These are phyloP conservation scores for Ericerus pela DNA, from an alignment of 1,140 invertebrate genomes.

Conservation along the genomic window DNA sequence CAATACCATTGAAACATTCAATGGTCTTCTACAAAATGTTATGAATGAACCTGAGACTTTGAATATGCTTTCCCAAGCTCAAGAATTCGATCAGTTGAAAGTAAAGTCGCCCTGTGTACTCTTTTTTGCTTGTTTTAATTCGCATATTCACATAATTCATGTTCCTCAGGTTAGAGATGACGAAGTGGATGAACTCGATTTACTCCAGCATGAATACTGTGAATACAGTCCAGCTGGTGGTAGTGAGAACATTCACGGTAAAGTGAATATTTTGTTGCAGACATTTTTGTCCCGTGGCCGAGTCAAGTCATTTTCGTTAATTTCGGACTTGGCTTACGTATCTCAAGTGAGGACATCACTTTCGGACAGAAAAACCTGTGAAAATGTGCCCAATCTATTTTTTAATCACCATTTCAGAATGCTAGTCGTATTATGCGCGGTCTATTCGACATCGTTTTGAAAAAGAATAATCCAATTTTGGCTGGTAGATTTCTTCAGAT, in stretches of 20 bases:
- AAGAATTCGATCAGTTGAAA: slow-evolving; percentile 94
- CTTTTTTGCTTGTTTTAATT: slow-evolving; percentile 14
- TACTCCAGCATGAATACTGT: slow-evolving; percentile 52
- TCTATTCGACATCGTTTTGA: slow-evolving; percentile 83
- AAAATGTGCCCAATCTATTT: no score
- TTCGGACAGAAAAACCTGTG: no score
- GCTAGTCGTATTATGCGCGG: slow-evolving; percentile 76
- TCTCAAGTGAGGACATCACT: slow-evolving; percentile 49
- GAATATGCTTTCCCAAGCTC: slow-evolving; percentile 71
- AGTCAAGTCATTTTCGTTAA: slow-evolving; percentile 74
- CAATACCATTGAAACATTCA: slow-evolving; percentile 85
- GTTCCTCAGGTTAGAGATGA: slow-evolving; percentile 69
- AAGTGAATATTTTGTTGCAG: slow-evolving; percentile 95
- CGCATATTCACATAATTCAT: slow-evolving; percentile 6
- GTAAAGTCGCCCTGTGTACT: slow-evolving; percentile 33
- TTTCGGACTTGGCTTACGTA: slow-evolving; percentile 86
- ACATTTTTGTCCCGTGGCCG: slow-evolving; percentile 66
- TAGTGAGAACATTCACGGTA: slow-evolving; percentile 79
- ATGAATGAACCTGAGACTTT: slow-evolving; percentile 83
- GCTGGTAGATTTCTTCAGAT: slow-evolving; percentile 63
- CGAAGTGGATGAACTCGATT: slow-evolving; percentile 79
- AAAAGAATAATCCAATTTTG: slow-evolving; percentile 78
- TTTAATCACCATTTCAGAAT: slow-evolving; percentile 65
- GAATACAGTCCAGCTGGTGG: slow-evolving; percentile 60
- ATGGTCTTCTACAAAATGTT: slow-evolving; percentile 54